phyloP scores from a whole-genome alignment of 2,113 vertebrate species.

The Cyprinodon tularosa region DNA sequence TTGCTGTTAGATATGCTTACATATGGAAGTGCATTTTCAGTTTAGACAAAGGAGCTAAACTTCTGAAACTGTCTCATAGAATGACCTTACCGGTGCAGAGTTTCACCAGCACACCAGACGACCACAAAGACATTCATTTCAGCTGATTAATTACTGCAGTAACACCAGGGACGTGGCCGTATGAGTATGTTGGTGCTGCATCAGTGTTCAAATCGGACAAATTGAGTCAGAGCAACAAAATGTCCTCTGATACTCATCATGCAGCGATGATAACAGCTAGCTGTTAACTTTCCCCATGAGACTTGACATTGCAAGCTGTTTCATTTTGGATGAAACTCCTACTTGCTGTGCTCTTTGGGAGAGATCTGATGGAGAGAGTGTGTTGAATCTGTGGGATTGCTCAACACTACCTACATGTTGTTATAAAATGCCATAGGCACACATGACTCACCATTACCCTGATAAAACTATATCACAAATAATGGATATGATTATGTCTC shows the following conservation, averaged over 20 bases:
- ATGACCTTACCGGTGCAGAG: conserved; percentile 45
- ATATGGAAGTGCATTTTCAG: background rate
- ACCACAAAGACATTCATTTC: conserved; percentile 29
- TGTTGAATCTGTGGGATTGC: conserved; percentile 15
- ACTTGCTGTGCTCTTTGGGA: conserved; percentile 16
- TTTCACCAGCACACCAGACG: conserved; percentile 9
- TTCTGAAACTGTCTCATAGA: background rate
- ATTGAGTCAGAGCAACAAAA: conserved; percentile 1
- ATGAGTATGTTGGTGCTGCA: conserved; percentile 12
- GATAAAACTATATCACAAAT: conserved; percentile 31
- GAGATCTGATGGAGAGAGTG: conserved; percentile 8
- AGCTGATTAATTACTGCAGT: conserved; percentile 36
- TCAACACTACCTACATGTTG: conserved; percentile 52
- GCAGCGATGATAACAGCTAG: background rate
- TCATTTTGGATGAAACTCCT: conserved; percentile 19
- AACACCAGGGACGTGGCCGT: background rate
- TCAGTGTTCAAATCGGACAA: background rate
- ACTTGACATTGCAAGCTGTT: conserved; percentile 21
- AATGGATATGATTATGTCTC: conserved; percentile 5
- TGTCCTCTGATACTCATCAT: conserved; percentile 24
- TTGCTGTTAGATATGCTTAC: background rate
- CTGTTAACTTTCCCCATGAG: background rate
- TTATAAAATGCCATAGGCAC: conserved; percentile 31
- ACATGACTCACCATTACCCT: conserved; percentile 56
- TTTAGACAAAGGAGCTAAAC: background rate